Evolutionary conservation across 2,888 invertebrate species (phyloP).

Genomic region (Oligia fasciuncula): DNA sequence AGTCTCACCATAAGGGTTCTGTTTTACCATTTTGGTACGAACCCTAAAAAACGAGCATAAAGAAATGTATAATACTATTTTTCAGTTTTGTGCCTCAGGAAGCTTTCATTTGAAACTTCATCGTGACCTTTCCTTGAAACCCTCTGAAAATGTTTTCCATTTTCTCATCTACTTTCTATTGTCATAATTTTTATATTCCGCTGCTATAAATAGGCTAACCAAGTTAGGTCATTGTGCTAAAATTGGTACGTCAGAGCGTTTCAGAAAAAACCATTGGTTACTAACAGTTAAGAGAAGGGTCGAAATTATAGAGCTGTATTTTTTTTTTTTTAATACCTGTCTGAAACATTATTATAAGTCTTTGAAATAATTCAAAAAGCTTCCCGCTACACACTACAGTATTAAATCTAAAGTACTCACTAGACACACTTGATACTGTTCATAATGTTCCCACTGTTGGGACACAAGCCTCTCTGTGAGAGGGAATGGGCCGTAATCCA

Average conservation of each 20-base stretch:
- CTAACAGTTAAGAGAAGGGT: background rate
- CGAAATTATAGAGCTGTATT: background rate
- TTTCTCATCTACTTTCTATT: conserved; percentile 8
- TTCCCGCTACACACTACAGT: background rate
- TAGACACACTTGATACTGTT: conserved; percentile 3
- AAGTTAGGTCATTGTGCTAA: background rate
- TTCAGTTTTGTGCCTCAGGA: conserved; percentile 12
- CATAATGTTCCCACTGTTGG: no score
- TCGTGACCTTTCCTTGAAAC: conserved; percentile 22
- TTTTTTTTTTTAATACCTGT: no score
- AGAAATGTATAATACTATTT: conserved; percentile 9
- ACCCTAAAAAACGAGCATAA: background rate
- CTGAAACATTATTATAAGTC: background rate
- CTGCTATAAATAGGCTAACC: background rate
- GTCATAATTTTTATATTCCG: conserved; percentile 1
- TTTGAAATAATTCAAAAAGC: background rate
- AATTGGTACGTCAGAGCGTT: background rate
- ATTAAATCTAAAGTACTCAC: conserved; percentile 8
- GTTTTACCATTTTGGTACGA: no score
- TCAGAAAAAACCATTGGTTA: background rate
- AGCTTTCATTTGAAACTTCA: conserved; percentile 23
- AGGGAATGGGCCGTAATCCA: no score
- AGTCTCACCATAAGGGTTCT: no score
- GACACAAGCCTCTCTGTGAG: no score
- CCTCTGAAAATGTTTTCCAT: conserved; percentile 18